Evolutionary conservation across 2,113 vertebrate species (phyloP), one percentile per base, ranked within the genome.

Genomic region (Cricetomys ansorgei): DNA sequence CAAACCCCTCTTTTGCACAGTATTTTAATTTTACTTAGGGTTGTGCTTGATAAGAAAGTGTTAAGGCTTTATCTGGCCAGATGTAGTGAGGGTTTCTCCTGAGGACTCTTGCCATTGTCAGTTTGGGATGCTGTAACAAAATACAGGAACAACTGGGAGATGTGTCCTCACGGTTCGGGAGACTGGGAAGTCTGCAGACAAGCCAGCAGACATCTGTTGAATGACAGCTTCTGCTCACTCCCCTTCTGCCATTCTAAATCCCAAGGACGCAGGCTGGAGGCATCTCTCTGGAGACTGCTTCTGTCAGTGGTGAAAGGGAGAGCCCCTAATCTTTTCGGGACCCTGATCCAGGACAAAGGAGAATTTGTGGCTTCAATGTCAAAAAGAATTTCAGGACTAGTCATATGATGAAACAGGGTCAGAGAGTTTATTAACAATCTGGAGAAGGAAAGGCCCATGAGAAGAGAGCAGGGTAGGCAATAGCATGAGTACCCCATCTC

Each of bases 11-110:
- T 64, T 89, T 62, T 72, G 6, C 16, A 25, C 55, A 88, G 45
- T 23, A 55, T 79, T 92, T 93, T 67, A 50, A 84, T 84, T 92
- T 92, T 94, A 48, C 34, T 81, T 12, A 55, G 16, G 31, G 37
- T 34, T 59, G 6, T 23, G 55, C 19, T 73, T 77, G 25, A 48
- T 23, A 75, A 81, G 73, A 64, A 31, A 37, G 3, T 48, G 81
- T 55, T 55, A 64, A 48, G 29, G 10, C 80, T 83, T 91, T 69
- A 1, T 48, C 17, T 6, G 25, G 67, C n/a, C 23, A 3, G 23
- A 57, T 10, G 3, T 50, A 43, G 55, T 65, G 65, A 92, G 65
- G 73, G 75, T 16, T 79, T 86, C 72, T 84, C 37, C 83, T 50
- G 64, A 25, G 21, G 0, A 3, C 50, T 92, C 10, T 40, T 45